A percentile compares a stretch with the other conserved stretches of the same genome.
Conservation (phyloP, 2,888 invertebrate genomes). For the Synanthedon andrenaeformis region DNA sequence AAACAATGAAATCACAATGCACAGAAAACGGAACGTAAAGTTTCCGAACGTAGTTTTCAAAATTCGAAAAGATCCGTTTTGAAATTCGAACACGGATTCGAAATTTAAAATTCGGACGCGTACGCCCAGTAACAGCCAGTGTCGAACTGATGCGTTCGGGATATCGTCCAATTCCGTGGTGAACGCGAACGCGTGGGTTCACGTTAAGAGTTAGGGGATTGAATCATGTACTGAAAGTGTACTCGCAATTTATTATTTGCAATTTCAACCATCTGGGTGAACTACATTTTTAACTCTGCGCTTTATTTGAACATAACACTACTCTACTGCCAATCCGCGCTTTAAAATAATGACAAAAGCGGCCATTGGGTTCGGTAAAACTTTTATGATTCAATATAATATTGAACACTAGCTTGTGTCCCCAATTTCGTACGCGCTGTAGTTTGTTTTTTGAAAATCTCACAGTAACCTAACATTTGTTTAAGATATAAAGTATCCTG, state of each 20-base stretch:
- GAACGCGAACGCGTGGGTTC: slow-evolving; percentile 53
- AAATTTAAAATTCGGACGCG: slow-evolving; percentile 29
- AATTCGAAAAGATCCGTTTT: slow-evolving; percentile 10
- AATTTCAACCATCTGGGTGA: slow-evolving; percentile 13
- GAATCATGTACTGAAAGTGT: slow-evolving; percentile 19
- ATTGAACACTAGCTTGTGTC: too few relatives aligned
- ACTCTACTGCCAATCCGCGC: too few relatives aligned
- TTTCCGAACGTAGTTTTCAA: not conserved
- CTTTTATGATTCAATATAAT: too few relatives aligned
- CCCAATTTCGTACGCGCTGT: too few relatives aligned
- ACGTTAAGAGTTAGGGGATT: slow-evolving; percentile 19
- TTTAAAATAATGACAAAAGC: not conserved
- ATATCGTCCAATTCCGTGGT: slow-evolving; percentile 35
- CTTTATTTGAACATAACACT: too few relatives aligned
- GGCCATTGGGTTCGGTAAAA: too few relatives aligned
- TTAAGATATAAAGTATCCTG: too few relatives aligned
- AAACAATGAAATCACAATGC: slow-evolving; percentile 5
- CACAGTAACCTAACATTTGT: too few relatives aligned
- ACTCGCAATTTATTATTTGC: slow-evolving; percentile 11
- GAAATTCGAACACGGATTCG: slow-evolving; percentile 10
- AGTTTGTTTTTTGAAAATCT: too few relatives aligned
- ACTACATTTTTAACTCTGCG: not conserved
- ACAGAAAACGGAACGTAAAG: slow-evolving; percentile 9
- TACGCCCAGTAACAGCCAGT: slow-evolving; percentile 33
- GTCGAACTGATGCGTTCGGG: slow-evolving; percentile 41